Percentiles rank a stretch among this genome's conserved stretches.
Conservation (phyloP, 2,113 vertebrate genomes). For the Limanda limanda region DNA sequence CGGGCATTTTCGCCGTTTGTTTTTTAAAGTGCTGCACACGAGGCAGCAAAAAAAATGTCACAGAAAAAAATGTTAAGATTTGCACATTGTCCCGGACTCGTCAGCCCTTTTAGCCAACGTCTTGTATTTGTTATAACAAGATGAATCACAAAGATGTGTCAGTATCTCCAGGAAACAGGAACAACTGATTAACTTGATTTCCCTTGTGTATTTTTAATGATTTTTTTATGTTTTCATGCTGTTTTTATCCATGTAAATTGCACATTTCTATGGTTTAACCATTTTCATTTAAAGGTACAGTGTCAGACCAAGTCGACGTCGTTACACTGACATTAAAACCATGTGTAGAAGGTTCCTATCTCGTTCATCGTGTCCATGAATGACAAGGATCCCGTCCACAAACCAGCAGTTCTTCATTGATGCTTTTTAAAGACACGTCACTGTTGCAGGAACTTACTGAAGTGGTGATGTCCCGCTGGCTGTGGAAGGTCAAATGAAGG, state of each 20-base stretch:
- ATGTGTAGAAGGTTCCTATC: no score
- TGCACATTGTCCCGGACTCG: neutral
- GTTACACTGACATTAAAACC: no score
- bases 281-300: neutral
- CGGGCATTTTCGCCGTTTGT: neutral
- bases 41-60: neutral
- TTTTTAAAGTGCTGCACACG: conserved; percentile 1
- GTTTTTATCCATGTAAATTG: neutral
- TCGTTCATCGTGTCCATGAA: no score
- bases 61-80: neutral
- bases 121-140: neutral
- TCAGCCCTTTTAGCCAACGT: neutral
- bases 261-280: no score
- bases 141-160: neutral
- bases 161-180: conserved; percentile 1
- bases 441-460: conserved; percentile 1
- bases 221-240: neutral
- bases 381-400: neutral
- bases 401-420: conserved; percentile 6
- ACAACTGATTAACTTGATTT: neutral
- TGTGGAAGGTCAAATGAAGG: conserved; percentile 1
- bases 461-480: conserved; percentile 3
- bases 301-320: no score
- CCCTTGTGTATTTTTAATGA: neutral
- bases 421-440: neutral